These are phyloP conservation scores for Hydropotes inermis DNA, from an alignment of 2,113 vertebrate species.

Conservation along the genomic window DNA sequence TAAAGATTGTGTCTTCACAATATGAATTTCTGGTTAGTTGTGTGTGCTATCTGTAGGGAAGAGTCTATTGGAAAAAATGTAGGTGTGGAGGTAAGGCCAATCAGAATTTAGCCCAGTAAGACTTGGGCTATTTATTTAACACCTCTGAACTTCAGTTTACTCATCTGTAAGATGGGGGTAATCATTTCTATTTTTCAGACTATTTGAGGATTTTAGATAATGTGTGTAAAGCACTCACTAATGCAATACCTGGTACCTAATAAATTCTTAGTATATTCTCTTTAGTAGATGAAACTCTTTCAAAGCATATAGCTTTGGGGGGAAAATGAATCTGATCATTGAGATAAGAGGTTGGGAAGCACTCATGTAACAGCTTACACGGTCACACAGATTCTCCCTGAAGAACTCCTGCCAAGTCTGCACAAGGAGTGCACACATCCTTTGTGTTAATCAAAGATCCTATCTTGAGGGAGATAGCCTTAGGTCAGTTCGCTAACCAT, in stretches of 20 bases:
- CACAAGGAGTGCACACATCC: not conserved
- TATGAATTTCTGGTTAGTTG: not conserved
- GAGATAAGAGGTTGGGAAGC: not conserved
- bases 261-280: not conserved
- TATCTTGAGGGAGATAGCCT: not conserved
- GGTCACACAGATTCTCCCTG: not conserved
- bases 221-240: not conserved
- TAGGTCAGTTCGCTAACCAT: not conserved
- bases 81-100: not conserved
- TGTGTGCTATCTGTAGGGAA: not conserved
- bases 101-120: not conserved
- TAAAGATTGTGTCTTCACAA: not conserved
- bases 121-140: not conserved
- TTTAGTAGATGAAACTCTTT: constrained; percentile 17
- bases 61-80: not conserved
- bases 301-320: not conserved
- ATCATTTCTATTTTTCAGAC: not conserved
- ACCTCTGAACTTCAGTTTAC: constrained; percentile 5
- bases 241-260: not conserved
- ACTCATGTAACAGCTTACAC: not conserved
- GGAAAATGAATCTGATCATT: not conserved
- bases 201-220: not conserved
- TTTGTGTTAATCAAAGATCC: not conserved
- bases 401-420: not conserved
- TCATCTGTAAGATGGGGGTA: not conserved